Percentiles rank a stretch among this genome's conserved stretches.
These are phyloP conservation scores for Cancer borealis DNA, from an alignment of 2,888 invertebrate genomes.

Conservation along the genomic window DNA sequence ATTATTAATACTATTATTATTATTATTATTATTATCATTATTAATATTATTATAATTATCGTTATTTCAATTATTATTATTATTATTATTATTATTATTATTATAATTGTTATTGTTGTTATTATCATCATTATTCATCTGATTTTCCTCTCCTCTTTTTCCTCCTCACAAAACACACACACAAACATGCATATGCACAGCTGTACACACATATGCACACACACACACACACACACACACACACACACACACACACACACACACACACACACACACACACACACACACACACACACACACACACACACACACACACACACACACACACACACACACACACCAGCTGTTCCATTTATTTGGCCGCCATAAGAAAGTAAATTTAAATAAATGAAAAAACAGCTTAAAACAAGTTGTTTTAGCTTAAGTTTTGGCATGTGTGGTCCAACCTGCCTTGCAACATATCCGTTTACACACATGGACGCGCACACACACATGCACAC, in stretches of 20 bases:
- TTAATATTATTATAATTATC: too few species aligned
- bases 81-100: too few species aligned
- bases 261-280: conserved; percentile 20
- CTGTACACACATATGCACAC: neutral
- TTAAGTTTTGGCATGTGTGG: neutral
- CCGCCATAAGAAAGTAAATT: neutral
- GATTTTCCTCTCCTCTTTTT: neutral
- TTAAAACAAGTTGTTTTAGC: neutral
- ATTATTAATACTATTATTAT: too few species aligned
- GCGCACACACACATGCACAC: conserved; percentile 1
- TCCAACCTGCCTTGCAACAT: neutral
- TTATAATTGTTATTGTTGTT: too few species aligned
- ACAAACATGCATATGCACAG: neutral
- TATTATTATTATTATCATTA: too few species aligned
- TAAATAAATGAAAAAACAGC: neutral
- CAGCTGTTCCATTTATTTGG: neutral
- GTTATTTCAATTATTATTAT: too few species aligned
- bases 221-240: conserved; percentile 13
- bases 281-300: conserved; percentile 20
- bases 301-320: conserved; percentile 42
- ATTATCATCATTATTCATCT: neutral
- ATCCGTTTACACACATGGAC: neutral
- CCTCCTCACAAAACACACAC: neutral
- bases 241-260: conserved; percentile 3
- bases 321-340: conserved; percentile 40